Conservation (phyloP, 2,888 invertebrate genomes). For the Theretra japonica region DNA sequence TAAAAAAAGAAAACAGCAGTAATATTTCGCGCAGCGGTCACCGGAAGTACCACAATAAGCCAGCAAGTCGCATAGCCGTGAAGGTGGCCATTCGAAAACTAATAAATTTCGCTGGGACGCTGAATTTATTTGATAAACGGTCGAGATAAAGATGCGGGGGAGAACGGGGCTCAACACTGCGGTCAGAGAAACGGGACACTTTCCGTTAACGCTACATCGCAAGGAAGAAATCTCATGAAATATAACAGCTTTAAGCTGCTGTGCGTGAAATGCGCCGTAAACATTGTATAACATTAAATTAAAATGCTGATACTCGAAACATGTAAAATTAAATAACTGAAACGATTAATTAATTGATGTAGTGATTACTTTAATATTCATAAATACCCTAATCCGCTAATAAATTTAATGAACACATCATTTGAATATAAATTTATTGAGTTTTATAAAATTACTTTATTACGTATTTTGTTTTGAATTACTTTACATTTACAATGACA, state of each 20-base stretch:
- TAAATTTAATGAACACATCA: too few relatives aligned
- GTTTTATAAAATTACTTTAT: too few relatives aligned
- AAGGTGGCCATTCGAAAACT: conserved; percentile 75
- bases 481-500: too few relatives aligned
- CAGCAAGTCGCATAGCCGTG: conserved; percentile 63
- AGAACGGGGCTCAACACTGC: conserved; percentile 57
- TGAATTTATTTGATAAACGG: conserved; percentile 81
- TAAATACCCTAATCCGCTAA: too few relatives aligned
- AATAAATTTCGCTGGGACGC: conserved; percentile 76
- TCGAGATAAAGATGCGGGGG: conserved; percentile 69
- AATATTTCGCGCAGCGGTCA: conserved; percentile 62
- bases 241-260: neutral
- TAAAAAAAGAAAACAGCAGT: conserved; percentile 45
- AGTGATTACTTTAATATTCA: too few relatives aligned
- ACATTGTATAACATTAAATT: neutral
- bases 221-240: conserved; percentile 13
- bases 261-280: neutral
- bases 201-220: conserved; percentile 24
- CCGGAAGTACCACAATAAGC: conserved; percentile 64
- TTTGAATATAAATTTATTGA: too few relatives aligned
- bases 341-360: too few relatives aligned
- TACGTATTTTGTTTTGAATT: too few relatives aligned
- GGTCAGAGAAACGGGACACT: conserved; percentile 54
- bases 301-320: neutral
- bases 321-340: too few relatives aligned